A percentile compares a stretch with the other conserved stretches of the same genome.
phyloP scores from a whole-genome alignment of 2,888 invertebrate genomes.

The Diloba caeruleocephala region DNA sequence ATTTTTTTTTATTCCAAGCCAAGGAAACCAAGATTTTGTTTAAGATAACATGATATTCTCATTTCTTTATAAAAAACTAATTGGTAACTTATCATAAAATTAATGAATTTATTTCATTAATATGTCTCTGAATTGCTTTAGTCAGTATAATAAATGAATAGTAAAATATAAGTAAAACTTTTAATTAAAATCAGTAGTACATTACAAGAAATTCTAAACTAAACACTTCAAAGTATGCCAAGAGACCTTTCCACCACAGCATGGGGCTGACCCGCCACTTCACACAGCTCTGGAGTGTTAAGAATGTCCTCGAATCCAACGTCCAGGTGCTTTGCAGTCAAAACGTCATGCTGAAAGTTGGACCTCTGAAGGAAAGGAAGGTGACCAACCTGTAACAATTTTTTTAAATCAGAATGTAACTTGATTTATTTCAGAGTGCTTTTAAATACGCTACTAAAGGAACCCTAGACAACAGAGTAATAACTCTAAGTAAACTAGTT shows the following conservation, averaged over 20 bases:
- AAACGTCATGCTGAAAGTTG: slow-evolving; percentile 91
- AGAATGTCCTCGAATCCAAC: slow-evolving; percentile 94
- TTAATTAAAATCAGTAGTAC: slow-evolving; percentile 38
- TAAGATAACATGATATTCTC: no score
- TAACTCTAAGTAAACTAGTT: no score
- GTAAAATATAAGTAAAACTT: slow-evolving; percentile 6
- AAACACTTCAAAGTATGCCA: slow-evolving; percentile 86
- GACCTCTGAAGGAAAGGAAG: slow-evolving; percentile 92
- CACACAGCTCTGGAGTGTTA: slow-evolving; percentile 92
- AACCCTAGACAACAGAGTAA: no score
- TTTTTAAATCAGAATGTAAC: no score
- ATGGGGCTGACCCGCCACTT: slow-evolving; percentile 94
- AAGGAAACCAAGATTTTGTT: no score
- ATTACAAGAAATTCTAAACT: slow-evolving; percentile 49
- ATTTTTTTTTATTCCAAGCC: no score
- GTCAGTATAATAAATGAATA: background rate
- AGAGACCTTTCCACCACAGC: slow-evolving; percentile 93
- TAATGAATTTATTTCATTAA: background rate
- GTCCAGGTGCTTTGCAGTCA: slow-evolving; percentile 93
- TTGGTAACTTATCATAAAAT: no score
- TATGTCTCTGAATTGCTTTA: no score
- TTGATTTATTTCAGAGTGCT: no score
- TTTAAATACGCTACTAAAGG: no score
- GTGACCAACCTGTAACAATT: slow-evolving; percentile 79
- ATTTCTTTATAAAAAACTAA: no score